Evolutionary conservation across 2,888 invertebrate species (phyloP).

Genomic region (Gymnoscelis rufifasciata): DNA sequence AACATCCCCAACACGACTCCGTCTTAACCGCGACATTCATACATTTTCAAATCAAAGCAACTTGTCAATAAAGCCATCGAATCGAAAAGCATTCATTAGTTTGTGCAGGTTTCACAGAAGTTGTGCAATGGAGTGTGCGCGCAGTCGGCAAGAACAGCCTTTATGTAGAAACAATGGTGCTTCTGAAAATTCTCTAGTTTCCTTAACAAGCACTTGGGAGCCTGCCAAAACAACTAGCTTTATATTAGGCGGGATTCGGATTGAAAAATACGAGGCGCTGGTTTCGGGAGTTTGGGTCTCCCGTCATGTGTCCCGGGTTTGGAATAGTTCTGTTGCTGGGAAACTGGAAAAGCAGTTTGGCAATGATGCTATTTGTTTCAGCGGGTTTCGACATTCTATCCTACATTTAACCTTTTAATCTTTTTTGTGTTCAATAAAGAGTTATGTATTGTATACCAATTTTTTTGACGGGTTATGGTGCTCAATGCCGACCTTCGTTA

Average conservation of each 20-base stretch:
- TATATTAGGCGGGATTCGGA: constrained; percentile 44
- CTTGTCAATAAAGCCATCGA: constrained; percentile 23
- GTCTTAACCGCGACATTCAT: too few relatives aligned
- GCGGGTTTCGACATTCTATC: too few relatives aligned
- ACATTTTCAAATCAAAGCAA: constrained; percentile 26
- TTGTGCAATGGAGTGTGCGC: constrained; percentile 24
- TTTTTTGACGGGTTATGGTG: too few relatives aligned
- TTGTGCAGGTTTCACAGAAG: constrained; percentile 12
- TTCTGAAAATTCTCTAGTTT: constrained; percentile 57
- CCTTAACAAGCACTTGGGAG: constrained; percentile 72
- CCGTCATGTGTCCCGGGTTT: background rate
- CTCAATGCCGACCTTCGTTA: too few relatives aligned
- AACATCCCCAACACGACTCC: too few relatives aligned
- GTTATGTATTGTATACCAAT: too few relatives aligned
- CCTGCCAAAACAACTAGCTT: constrained; percentile 62
- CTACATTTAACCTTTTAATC: too few relatives aligned
- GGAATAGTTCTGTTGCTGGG: background rate
- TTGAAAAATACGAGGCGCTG: constrained; percentile 21
- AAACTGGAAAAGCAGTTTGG: too few relatives aligned
- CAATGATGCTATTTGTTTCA: too few relatives aligned
- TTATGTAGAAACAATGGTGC: constrained; percentile 56
- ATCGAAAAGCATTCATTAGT: constrained; percentile 31
- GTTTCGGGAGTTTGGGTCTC: background rate
- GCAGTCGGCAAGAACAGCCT: constrained; percentile 32
- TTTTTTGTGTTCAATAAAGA: too few relatives aligned